Base-by-base conservation (phyloP, 35 echinoderm and acorn worm genomes). In the Diadema setosum region DNA sequence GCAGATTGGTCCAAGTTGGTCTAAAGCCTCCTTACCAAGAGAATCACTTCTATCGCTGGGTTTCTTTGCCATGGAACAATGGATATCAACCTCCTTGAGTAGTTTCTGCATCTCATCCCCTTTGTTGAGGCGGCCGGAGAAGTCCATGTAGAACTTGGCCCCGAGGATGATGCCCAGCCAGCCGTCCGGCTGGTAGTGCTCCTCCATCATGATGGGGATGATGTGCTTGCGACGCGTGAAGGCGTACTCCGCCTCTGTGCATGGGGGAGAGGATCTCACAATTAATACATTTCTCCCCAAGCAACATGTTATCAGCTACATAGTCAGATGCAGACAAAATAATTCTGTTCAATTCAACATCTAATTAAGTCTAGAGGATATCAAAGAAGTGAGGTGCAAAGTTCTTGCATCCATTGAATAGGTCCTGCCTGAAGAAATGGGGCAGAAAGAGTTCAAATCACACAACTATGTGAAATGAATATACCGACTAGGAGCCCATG, bases 221-320 rank as follows among this genome's bases (percentile, higher is more conserved):
- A 99, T 94, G 24, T 80, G 76, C 83, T 92, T 94, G 6, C 93
- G 89, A 21, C 88, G 86, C 52, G 89, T 84, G 49, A 88, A 99
- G 18, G 96, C 92, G 69, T 99, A 99, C 34, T 99, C 96, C 48
- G 96, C 96, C 45, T 99, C 96, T 99, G 89, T 67, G 37, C n/a
- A n/a, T n/a, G n/a, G 44, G 80, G 48, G 48, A 52, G n/a, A 52
- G 48, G n/a, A n/a, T n/a, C n/a, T n/a, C n/a, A n/a, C n/a, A n/a
- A n/a, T n/a, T n/a, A n/a, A n/a, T n/a, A n/a, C n/a, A n/a, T n/a
- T n/a, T n/a, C n/a, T n/a, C n/a, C n/a, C n/a, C n/a, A n/a, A n/a
- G n/a, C n/a, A n/a, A n/a, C n/a, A n/a, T n/a, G n/a, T n/a, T n/a
- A n/a, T n/a, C n/a, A n/a, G n/a, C n/a, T n/a, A n/a, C n/a, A n/a